Percentiles rank a stretch among this genome's conserved stretches.
Evolutionary conservation across 2,113 vertebrate species (phyloP).

Genomic region (Notothenia coriiceps): DNA sequence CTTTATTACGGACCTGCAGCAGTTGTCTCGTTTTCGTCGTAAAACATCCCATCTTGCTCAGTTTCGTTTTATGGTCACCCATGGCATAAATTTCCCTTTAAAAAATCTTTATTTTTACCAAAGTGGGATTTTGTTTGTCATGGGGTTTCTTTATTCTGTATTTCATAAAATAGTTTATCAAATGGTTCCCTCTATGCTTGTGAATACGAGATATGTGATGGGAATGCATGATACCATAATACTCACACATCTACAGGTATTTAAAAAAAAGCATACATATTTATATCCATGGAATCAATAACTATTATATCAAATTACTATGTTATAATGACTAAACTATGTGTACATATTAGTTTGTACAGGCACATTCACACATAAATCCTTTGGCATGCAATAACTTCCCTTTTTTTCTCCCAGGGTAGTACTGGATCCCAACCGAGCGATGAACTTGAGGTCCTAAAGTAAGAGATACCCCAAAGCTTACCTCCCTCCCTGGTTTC

Average conservation of each 20-base stretch:
- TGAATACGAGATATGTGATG: neutral
- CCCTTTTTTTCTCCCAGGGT: neutral
- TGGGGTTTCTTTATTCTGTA: neutral
- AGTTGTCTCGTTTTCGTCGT: constrained; percentile 5
- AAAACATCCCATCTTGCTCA: constrained; percentile 10
- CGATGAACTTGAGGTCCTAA: constrained; percentile 45
- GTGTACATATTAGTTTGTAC: neutral
- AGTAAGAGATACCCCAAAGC: constrained; percentile 10
- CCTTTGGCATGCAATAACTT: neutral
- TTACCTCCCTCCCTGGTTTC: constrained; percentile 2
- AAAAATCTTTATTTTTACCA: neutral
- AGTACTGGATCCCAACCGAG: neutral
- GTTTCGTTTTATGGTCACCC: constrained; percentile 9
- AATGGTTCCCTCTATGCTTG: neutral
- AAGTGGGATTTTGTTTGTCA: constrained; percentile 2
- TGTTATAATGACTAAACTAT: neutral
- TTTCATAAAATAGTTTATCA: neutral
- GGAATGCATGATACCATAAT: no score
- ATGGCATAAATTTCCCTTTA: neutral
- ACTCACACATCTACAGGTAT: no score
- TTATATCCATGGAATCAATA: neutral
- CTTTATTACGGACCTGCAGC: constrained; percentile 1
- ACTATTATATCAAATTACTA: neutral
- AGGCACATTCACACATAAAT: neutral
- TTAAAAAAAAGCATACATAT: neutral